Evolutionary conservation across 2,888 invertebrate genomes (phyloP).

Genomic region (Leptinotarsa peninsularis): DNA sequence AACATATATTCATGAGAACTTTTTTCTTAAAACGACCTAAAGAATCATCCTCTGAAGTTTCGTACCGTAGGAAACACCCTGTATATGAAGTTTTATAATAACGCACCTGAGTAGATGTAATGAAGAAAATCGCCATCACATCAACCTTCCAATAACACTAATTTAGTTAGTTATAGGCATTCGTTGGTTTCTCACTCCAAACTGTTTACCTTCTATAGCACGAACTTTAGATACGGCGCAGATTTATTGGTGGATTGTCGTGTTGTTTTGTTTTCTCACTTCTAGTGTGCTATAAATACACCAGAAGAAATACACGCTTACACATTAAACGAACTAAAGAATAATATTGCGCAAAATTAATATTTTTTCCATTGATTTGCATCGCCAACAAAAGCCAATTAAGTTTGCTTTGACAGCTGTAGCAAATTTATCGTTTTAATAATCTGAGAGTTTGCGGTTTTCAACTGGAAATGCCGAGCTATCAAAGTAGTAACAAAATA

Average conservation of each 20-base stretch:
- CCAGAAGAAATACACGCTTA: neutral
- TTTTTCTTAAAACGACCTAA: too few relatives aligned
- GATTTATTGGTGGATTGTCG: conserved; percentile 6
- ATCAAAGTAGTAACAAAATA: conserved; percentile 16
- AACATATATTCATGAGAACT: too few relatives aligned
- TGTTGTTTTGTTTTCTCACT: neutral
- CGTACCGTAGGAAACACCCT: too few relatives aligned
- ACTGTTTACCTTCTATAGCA: conserved; percentile 1
- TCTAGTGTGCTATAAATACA: neutral
- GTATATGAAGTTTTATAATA: neutral
- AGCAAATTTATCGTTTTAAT: conserved; percentile 5
- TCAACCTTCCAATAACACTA: neutral
- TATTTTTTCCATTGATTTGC: neutral
- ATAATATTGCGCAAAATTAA: conserved; percentile 2
- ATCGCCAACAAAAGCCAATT: neutral
- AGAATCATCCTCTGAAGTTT: too few relatives aligned
- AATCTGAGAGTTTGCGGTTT: conserved; percentile 19
- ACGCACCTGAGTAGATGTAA: neutral
- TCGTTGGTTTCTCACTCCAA: neutral
- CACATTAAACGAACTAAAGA: conserved; percentile 2
- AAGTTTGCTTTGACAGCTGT: neutral
- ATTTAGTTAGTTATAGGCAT: neutral
- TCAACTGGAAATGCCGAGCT: conserved; percentile 15
- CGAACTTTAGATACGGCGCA: conserved; percentile 7
- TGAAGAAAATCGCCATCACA: neutral